Evolutionary conservation across 2,888 invertebrate genomes (phyloP), one percentile per base, ranked within the genome.

Genomic region (Stenichneumon culpator): DNA sequence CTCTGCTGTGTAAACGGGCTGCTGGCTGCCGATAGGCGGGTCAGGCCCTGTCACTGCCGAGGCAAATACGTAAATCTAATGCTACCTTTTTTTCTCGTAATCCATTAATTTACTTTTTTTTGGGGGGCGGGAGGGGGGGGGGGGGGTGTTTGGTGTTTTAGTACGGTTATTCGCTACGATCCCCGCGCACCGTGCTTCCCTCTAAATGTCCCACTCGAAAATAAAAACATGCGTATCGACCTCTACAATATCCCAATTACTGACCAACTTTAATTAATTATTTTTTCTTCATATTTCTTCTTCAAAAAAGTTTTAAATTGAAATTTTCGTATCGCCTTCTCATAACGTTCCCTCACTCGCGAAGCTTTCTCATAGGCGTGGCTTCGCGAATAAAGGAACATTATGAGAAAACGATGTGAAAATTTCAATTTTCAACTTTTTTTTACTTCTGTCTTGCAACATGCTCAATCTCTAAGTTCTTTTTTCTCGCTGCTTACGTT

Each of bases 1-100:
- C 94, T 96, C 96, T 89, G 97, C 96, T 89, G 96, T 95, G 94
- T 96, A 96, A 90, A 92, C 91, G 86, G 93, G 91, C 89, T 92
- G 93, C 89, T 93, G 93, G 91, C 89, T 91, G 89, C 92, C 91
- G 90, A 93, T 90, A 89, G 92, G 89, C 84, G 90, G 89, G 86
- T 93, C 93, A 88, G 91, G 90, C 89, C 92, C 93, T 93, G 93
- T 91, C 89, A 93, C 93, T 93, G 92, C 90, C 91, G 92, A 92
- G 92, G 91, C 92, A 93, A 93, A 93, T 88, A 86, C 90, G 92
- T 93, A 89, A 92, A 92, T 93, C 91, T 90, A 92, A 89, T 89
- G 91, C 90, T 90, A 90, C 84, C 44, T 86, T 82, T 84, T 78
- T 47, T 81, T 79, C 81, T 70, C 25, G 47, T 65, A 72, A 82